A percentile compares a stretch with the other conserved stretches of the same genome.
phyloP scores from a whole-genome alignment of 2,113 vertebrate genomes.

The Apodemus speciosus region DNA sequence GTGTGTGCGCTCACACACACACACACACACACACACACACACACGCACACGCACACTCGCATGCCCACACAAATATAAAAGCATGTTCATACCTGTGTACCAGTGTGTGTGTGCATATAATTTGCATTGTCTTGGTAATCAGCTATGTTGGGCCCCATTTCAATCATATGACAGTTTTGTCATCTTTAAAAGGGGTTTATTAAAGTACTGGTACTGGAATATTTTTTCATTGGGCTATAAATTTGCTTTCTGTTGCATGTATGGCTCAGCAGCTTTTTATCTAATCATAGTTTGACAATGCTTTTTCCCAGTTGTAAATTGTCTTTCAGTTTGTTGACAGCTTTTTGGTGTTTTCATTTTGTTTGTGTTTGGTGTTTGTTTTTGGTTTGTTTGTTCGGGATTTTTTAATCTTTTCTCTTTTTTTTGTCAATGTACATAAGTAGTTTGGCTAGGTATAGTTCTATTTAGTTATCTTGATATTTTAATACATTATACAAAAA shows the following conservation, averaged over 20 bases:
- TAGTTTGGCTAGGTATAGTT: neutral
- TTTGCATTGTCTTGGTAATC: neutral
- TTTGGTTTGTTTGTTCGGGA: too few relatives aligned
- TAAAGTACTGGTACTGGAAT: neutral
- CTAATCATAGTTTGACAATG: neutral
- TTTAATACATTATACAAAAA: neutral
- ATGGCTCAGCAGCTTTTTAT: neutral
- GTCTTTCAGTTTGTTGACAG: neutral
- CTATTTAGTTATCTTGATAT: neutral
- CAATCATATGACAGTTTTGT: neutral
- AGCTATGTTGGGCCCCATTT: neutral
- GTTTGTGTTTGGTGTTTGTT: too few relatives aligned
- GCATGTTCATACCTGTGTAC: too few relatives aligned
- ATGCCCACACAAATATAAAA: too few relatives aligned
- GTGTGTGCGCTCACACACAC: neutral
- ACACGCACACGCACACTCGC: too few relatives aligned
- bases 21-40: too few relatives aligned
- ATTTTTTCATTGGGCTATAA: neutral
- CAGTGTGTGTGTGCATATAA: too few relatives aligned
- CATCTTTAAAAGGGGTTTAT: neutral
- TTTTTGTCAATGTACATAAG: neutral
- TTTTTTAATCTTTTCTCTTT: neutral
- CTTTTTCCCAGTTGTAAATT: neutral
- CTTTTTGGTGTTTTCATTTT: too few relatives aligned
- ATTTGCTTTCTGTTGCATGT: neutral